Base-by-base conservation (phyloP, 2,888 invertebrate genomes). In the Lasioglossum lativentre region DNA sequence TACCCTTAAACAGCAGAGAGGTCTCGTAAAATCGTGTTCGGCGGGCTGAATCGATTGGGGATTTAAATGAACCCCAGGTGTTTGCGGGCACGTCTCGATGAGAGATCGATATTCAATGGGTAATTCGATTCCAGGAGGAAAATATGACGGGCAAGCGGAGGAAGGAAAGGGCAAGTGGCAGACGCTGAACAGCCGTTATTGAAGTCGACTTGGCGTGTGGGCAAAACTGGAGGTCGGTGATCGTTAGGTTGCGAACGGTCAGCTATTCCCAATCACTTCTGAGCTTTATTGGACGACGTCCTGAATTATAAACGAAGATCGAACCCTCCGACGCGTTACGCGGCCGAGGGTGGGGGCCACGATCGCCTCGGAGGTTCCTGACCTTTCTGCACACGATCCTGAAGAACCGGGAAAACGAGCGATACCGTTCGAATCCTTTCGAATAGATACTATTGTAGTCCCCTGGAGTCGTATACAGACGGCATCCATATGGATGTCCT, bases 301-400 rank as follows among this genome's bases (percentile, higher is more conserved):
- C 85, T 94, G 94, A 94, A 94, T 94, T 94, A 94, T 94, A 90
- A 91, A 94, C 87, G 90, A 92, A 82, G 89, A 89, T 87, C 88
- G 90, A 90, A 89, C 90, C 92, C 90, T 90, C 77, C 86, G 84
- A 82, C 75, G 84, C 75, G 85, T 83, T 90, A 86, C 88, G 90
- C 83, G 82, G 81, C 82, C 56, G 40, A 30, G n/a, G 27, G 16
- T 2, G 19, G 30, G 16, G 19, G 30, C 16, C 16, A 30, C 6
- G 66, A 8, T 19, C 30, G 66, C 6, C 1, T 3, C 82, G 74
- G 77, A 86, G 90, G 88, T 88, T 90, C 87, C 89, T 88, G 89
- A 90, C 89, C 90, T 90, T 86, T 82, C 45, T 80, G 82, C 83
- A 76, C 74, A 73, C 78, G 80, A 79, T 82, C 78, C n/a, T 81